Evolutionary conservation across 2,888 invertebrate genomes (phyloP).

Genomic region (Erebia palarica): DNA sequence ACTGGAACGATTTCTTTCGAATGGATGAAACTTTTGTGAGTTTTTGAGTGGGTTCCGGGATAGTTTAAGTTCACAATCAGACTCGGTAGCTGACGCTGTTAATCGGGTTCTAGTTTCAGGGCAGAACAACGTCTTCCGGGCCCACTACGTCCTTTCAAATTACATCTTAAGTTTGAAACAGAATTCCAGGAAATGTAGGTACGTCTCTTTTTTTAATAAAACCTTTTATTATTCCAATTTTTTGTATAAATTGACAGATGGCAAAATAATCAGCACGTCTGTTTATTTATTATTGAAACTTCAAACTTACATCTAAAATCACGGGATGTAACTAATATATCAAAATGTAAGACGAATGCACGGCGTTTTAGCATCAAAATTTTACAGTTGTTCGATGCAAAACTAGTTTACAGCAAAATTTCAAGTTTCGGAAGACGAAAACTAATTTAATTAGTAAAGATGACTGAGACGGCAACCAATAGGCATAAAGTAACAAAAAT

Average conservation of each 20-base stretch:
- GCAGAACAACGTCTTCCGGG: background rate
- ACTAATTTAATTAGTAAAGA: background rate
- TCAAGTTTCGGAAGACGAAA: background rate
- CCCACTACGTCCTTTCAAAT: no score
- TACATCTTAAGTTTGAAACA: no score
- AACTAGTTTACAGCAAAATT: no score
- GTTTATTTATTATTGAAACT: background rate
- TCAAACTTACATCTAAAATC: background rate
- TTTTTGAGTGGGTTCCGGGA: no score
- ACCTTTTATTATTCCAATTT: background rate
- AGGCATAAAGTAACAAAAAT: slow-evolving; percentile 68
- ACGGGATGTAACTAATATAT: background rate
- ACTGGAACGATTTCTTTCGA: no score
- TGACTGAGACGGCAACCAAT: slow-evolving; percentile 12
- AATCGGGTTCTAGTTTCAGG: no score
- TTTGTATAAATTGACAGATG: background rate
- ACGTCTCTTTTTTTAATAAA: background rate
- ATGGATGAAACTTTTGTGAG: no score
- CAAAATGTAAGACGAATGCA: background rate
- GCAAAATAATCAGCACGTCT: background rate
- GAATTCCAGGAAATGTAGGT: no score
- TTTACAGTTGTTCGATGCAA: background rate
- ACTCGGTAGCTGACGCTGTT: no score
- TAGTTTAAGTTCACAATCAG: no score
- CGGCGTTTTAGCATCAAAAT: background rate